Conservation (phyloP, 2,113 vertebrate species). For the Psilopsiagon aymara region DNA sequence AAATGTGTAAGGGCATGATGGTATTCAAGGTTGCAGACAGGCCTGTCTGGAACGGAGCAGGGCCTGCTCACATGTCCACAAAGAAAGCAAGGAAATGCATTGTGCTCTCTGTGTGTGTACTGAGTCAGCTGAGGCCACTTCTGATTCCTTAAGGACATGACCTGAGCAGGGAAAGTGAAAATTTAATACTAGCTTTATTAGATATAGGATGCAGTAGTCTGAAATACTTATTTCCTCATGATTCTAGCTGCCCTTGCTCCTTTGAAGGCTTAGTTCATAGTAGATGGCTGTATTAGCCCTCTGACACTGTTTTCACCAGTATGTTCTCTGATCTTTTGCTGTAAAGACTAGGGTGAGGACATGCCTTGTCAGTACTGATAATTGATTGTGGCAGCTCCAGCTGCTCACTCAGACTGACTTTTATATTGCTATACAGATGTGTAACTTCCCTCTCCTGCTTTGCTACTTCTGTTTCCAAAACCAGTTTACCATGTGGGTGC, state of each 20-base stretch:
- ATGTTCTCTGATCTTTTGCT: not conserved
- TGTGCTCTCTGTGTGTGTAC: not conserved
- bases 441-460: not conserved
- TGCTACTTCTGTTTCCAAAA: not conserved
- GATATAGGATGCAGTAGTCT: not conserved
- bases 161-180: not conserved
- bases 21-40: not conserved
- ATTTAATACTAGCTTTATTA: not conserved
- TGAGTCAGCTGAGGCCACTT: not conserved
- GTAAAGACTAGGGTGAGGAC: not conserved
- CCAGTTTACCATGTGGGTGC: accelerated
- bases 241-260: not conserved
- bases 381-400: not conserved
- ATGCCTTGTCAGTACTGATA: not conserved
- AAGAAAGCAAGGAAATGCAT: not conserved
- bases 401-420: not conserved
- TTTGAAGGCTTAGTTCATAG: not conserved
- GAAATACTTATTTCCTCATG: not conserved
- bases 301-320: not conserved
- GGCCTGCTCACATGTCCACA: accelerated
- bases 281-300: accelerated
- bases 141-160: not conserved
- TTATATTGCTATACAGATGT: not conserved
- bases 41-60: not conserved
- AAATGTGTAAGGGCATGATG: not conserved